Evolutionary conservation across 2,113 vertebrate species (phyloP).

Genomic region (Machaerirhynchus nigripectus): DNA sequence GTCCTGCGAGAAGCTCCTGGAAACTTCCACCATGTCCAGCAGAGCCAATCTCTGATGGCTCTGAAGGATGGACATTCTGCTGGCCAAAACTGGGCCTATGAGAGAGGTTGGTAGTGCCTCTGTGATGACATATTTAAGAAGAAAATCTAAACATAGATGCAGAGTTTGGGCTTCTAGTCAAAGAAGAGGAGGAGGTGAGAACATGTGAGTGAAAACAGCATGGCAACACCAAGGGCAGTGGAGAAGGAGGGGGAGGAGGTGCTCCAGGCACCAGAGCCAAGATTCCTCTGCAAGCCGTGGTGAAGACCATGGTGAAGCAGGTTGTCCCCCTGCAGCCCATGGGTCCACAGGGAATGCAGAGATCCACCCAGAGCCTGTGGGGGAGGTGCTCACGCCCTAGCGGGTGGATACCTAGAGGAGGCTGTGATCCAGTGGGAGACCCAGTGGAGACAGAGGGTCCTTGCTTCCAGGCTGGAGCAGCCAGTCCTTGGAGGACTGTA

Average conservation of each 20-base stretch:
- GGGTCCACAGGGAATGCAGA: background rate
- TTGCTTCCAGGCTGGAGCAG: background rate
- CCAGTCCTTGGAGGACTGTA: background rate
- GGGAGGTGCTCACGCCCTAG: background rate
- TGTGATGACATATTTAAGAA: background rate
- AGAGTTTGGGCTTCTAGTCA: background rate
- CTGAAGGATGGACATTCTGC: background rate
- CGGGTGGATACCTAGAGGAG: background rate
- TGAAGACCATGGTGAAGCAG: background rate
- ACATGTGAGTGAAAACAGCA: background rate
- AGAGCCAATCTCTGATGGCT: background rate
- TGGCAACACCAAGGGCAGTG: background rate
- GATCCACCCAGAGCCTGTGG: background rate
- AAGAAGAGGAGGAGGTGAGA: background rate
- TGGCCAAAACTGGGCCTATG: background rate
- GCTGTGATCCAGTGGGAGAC: background rate
- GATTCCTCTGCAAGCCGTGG: too few relatives aligned
- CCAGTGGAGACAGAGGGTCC: background rate
- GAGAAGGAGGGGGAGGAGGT: background rate
- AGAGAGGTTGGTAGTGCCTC: background rate
- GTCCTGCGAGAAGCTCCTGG: background rate
- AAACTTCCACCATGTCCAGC: background rate
- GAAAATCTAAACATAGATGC: background rate
- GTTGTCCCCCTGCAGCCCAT: background rate
- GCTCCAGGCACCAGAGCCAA: fast-evolving